Conservation (phyloP, 2,888 invertebrate species). For the Euclidia mi region DNA sequence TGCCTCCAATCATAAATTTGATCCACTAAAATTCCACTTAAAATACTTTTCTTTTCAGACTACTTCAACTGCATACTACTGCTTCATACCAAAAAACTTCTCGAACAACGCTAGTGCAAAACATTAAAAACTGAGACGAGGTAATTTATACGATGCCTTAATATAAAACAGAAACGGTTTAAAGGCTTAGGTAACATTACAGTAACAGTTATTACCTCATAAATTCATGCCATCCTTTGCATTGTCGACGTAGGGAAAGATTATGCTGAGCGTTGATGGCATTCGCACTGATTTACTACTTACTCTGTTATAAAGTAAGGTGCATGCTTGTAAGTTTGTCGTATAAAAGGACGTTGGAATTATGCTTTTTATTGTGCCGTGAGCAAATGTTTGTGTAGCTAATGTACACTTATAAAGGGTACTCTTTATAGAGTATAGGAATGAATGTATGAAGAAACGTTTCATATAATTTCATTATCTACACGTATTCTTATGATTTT, state of each 20-base stretch:
- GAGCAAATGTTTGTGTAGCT: neutral
- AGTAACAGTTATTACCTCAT: conserved; percentile 70
- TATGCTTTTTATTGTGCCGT: too few species aligned
- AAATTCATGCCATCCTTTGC: conserved; percentile 64
- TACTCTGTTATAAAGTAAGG: conserved; percentile 1
- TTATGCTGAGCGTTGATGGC: conserved; percentile 56
- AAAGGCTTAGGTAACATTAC: conserved; percentile 63
- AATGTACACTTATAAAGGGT: too few species aligned
- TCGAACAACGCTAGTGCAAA: conserved; percentile 21
- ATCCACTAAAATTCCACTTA: too few species aligned
- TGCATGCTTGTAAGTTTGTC: neutral
- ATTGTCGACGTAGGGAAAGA: conserved; percentile 58
- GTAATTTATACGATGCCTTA: conserved; percentile 52
- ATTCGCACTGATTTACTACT: conserved; percentile 49
- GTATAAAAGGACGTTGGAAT: too few species aligned
- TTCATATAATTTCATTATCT: too few species aligned
- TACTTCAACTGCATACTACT: neutral
- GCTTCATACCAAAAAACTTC: conserved; percentile 9
- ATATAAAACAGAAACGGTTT: conserved; percentile 57
- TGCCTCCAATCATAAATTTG: too few species aligned
- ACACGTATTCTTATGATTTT: too few species aligned
- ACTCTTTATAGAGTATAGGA: too few species aligned
- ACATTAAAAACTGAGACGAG: conserved; percentile 39
- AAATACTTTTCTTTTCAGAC: neutral
- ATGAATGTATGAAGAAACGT: too few species aligned